A percentile compares a stretch with the other conserved stretches of the same genome.
Conservation (phyloP, 2,888 invertebrate genomes). For the Tipula lateralis region DNA sequence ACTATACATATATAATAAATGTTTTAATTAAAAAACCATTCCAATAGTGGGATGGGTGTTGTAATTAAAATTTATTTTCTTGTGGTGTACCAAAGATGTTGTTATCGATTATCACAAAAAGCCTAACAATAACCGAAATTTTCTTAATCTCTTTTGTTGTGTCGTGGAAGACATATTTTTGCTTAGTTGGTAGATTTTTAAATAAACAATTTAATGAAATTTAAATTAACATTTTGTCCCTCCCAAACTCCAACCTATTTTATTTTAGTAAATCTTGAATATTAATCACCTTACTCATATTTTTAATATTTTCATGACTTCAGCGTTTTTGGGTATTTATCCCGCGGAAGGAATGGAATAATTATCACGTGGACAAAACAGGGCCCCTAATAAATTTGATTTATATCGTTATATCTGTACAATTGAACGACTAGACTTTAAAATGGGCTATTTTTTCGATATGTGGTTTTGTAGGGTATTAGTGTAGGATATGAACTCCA, state of each 20-base stretch:
- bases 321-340: too few relatives aligned
- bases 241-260: neutral
- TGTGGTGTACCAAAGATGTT: neutral
- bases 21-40: neutral
- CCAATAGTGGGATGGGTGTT: neutral
- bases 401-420: neutral
- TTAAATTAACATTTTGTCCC: neutral
- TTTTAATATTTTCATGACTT: neutral
- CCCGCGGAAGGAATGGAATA: too few relatives aligned
- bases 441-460: neutral
- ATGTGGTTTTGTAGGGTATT: neutral
- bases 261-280: neutral
- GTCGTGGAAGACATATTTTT: neutral
- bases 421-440: neutral
- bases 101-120: neutral
- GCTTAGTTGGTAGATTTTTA: neutral
- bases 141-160: neutral
- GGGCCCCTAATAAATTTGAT: too few relatives aligned
- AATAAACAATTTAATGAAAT: neutral
- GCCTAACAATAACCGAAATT: neutral
- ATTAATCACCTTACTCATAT: neutral
- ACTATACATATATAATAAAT: neutral
- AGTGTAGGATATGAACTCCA: too few relatives aligned
- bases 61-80: neutral
- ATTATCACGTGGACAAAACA: too few relatives aligned